Conservation (phyloP, 2,888 invertebrate species). For the Leucania comma region DNA sequence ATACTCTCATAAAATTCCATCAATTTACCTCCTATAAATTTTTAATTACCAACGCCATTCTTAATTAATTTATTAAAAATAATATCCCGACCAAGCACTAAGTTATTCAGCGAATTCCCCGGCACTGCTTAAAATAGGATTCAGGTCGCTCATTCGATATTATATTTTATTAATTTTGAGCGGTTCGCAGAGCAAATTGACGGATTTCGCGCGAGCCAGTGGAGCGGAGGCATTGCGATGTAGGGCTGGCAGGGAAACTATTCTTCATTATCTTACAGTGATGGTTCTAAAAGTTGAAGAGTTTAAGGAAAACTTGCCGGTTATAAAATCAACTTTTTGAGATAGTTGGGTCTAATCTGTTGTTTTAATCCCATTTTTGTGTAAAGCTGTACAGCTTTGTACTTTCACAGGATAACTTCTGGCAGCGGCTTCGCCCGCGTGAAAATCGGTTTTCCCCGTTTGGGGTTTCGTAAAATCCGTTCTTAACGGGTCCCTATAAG, state of each 20-base stretch:
- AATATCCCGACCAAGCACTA: slow-evolving; percentile 41
- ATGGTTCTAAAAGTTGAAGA: background rate
- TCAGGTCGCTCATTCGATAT: slow-evolving; percentile 57
- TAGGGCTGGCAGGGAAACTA: slow-evolving; percentile 50
- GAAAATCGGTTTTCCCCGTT: no score
- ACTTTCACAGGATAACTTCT: no score
- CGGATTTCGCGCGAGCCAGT: slow-evolving; percentile 58
- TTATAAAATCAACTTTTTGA: background rate
- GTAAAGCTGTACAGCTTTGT: no score
- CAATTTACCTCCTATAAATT: background rate
- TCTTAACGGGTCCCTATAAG: no score
- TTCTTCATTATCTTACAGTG: background rate
- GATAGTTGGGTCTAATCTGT: background rate
- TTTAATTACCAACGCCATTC: slow-evolving; percentile 10
- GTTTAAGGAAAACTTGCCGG: background rate
- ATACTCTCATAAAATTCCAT: background rate
- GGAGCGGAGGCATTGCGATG: slow-evolving; percentile 38
- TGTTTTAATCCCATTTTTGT: no score
- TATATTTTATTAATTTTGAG: slow-evolving; percentile 69
- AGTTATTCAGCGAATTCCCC: slow-evolving; percentile 51
- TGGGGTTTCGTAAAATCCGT: no score
- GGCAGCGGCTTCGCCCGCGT: no score
- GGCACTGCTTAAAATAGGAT: slow-evolving; percentile 58
- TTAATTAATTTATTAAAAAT: slow-evolving; percentile 39
- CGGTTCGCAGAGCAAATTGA: slow-evolving; percentile 61